Conservation (phyloP, 2,888 invertebrate genomes). For the Tolmerus cingulatus region DNA sequence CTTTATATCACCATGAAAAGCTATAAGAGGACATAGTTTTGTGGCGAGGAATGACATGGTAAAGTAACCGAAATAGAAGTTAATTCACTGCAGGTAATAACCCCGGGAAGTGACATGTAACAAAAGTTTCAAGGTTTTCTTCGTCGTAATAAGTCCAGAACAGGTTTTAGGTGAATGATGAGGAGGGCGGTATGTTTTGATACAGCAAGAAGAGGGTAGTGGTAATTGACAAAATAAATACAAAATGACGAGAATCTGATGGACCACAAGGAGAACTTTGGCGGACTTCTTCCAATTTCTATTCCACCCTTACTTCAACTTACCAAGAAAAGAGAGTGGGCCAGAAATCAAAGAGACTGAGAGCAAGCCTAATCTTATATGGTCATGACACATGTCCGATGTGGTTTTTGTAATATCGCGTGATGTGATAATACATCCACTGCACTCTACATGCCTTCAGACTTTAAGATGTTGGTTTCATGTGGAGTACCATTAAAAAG, state of each 20-base stretch:
- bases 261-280: neutral
- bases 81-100: slow-evolving; percentile 26
- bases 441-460: neutral
- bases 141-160: neutral
- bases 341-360: neutral
- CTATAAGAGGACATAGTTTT: neutral
- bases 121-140: slow-evolving; percentile 16
- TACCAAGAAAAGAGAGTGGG: neutral
- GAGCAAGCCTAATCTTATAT: slow-evolving; percentile 26
- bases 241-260: neutral
- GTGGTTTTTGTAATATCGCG: slow-evolving; percentile 36
- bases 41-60: neutral
- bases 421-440: slow-evolving; percentile 9
- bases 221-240: neutral
- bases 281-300: neutral
- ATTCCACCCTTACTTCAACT: neutral
- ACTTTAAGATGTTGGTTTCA: neutral
- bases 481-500: neutral
- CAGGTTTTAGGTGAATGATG: neutral
- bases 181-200: neutral
- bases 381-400: slow-evolving; percentile 41
- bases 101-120: neutral
- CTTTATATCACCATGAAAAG: neutral
- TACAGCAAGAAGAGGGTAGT: neutral
- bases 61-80: neutral